phyloP scores from a whole-genome alignment of 2,888 invertebrate genomes.

The Pimpla rufipes region DNA sequence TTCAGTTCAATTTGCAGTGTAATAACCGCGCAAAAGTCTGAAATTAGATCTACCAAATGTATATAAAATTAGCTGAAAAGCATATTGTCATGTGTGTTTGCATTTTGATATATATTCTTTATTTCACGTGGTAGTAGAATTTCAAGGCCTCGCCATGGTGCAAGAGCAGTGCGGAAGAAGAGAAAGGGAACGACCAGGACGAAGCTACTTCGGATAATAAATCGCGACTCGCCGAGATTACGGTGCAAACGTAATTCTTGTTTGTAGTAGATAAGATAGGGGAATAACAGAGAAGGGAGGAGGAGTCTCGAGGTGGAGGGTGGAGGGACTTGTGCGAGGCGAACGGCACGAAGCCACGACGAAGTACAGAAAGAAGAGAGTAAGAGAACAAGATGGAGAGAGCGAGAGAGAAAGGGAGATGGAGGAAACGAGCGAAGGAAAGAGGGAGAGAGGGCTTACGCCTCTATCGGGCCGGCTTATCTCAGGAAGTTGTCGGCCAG shows the following conservation, averaged over 20 bases:
- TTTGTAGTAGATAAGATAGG: conserved; percentile 84
- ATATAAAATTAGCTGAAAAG: too few relatives aligned
- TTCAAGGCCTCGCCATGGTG: background rate
- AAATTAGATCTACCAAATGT: too few relatives aligned
- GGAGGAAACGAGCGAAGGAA: conserved; percentile 57
- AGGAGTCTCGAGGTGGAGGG: conserved; percentile 47
- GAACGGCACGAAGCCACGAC: conserved; percentile 48
- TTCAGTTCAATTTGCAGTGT: too few relatives aligned
- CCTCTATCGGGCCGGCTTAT: conserved; percentile 83
- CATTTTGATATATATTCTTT: too few relatives aligned
- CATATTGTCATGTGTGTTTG: too few relatives aligned
- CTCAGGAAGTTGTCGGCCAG: conserved; percentile 83
- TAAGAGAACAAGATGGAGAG: conserved; percentile 50
- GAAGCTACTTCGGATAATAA: conserved; percentile 78
- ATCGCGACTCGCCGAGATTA: conserved; percentile 80
- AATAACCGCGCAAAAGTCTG: too few relatives aligned
- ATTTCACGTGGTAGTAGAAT: too few relatives aligned
- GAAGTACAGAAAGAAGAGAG: conserved; percentile 60
- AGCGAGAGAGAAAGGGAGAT: conserved; percentile 35
- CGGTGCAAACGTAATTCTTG: conserved; percentile 84
- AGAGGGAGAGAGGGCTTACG: conserved; percentile 74
- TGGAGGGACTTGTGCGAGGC: conserved; percentile 38
- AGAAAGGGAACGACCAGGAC: conserved; percentile 31
- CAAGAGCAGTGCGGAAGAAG: background rate
- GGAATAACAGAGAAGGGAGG: conserved; percentile 45